Base-by-base conservation (phyloP, 2,888 invertebrate genomes). In the Hydraecia micacea region DNA sequence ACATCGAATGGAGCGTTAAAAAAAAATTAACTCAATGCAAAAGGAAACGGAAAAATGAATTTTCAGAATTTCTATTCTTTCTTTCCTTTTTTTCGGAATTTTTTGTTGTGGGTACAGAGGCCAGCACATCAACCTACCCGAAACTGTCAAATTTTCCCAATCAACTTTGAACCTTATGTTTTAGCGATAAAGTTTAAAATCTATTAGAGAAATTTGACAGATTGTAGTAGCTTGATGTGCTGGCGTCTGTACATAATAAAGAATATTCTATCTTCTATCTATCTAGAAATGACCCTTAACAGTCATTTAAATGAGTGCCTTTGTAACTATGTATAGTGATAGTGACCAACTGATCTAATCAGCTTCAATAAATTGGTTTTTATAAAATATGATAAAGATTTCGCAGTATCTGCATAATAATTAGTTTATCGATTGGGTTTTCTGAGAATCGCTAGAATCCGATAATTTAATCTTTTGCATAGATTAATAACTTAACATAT, bases 1-100 rank as follows among this genome's bases (percentile, higher is more conserved):
- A 32, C 7, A 69, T 70, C 69, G 66, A 82, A 82, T 80, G 80
- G 81, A 82, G 74, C 21, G 65, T 73, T 62, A 39, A 67, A 83
- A 66, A 65, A 2, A 25, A 36, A 28, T 11, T 0, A 42, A 79
- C 15, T 28, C 18, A 46, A 36, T 21, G 25, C 36, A 79, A 49
- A 36, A 32, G 13, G 4, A 39, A 49, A 21, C 11, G 7, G 15
- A n/a, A 58, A 58, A 58, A 4, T n/a, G 1, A 11, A 4, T 4
- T 55, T 58, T 58, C n/a, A n/a, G n/a, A 58, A 58, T 58, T n/a
- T n/a, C 0, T 55, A 52, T 52, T 52, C 7, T 52, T 21, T 52
- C 7, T n/a, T n/a, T n/a, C n/a, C n/a, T n/a, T n/a, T n/a, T n/a
- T n/a, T n/a, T n/a, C n/a, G n/a, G n/a, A n/a, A n/a, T n/a, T n/a